Base-by-base conservation (phyloP, 2,797 vertebrate genomes). In the Ibycter americanus region DNA sequence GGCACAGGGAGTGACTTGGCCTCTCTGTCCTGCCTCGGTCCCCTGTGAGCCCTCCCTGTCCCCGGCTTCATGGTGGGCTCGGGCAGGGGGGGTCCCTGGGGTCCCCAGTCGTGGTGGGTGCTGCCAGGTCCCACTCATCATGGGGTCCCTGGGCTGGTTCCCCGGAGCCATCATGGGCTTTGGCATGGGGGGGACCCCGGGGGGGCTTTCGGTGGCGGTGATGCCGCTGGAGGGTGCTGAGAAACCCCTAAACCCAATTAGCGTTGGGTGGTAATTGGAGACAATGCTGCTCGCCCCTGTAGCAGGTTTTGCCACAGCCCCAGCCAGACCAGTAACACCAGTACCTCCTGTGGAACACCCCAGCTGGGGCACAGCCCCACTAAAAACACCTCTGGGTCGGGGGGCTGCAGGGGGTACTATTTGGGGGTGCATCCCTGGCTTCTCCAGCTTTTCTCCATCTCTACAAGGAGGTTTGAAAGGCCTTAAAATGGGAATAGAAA, bases 191-290 rank as follows among this genome's bases (percentile, higher is more conserved):
- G 47, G 16, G 15, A 14, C 23, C 38, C 46, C 15, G 38, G n/a
- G 46, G 49, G 38, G 15, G 6, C 31, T 59, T 31, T 42, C 19
- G 14, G 26, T 26, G 21, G 20, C 32, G 44, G 38, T 26, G 29
- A 58, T 83, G 58, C 29, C 34, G 40, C 26, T 29, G 11, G 38
- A 59, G 38, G 44, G 51, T 78, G 46, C 32, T 2, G 65, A 47
- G 22, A 83, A 88, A 54, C 20, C 40, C 23, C 38, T 42, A 26
- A 59, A 32, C 13, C 18, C 23, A 49, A 27, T 86, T 71, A 49
- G 6, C 0, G 0, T 27, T 9, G 40, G 32, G 15, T 32, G 12
- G 9, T 55, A 25, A 40, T 25, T 11, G 9, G 40, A 58, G 32
- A 27, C 19, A 13, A 47, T 11, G 82, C 31, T 42, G 12, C 31